A percentile compares a stretch with the other conserved stretches of the same genome.
Conservation (phyloP, 2,888 invertebrate species). For the Agonopterix subpropinquella region DNA sequence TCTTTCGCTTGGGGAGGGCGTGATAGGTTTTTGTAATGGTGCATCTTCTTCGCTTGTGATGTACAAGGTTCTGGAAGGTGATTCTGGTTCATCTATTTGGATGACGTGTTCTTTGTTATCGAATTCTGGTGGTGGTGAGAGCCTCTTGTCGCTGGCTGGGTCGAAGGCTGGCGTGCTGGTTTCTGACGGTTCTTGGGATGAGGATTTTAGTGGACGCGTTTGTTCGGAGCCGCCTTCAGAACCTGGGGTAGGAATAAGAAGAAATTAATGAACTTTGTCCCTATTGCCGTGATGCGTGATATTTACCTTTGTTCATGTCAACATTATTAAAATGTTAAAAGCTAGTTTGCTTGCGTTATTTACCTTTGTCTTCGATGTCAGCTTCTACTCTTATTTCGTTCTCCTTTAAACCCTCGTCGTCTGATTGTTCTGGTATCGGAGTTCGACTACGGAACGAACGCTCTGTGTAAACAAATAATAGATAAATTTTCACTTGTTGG, state of each 20-base stretch:
- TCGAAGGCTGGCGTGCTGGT: conserved; percentile 41
- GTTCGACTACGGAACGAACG: conserved; percentile 69
- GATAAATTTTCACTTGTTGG: no score
- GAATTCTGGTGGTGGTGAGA: conserved; percentile 38
- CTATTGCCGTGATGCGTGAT: no score
- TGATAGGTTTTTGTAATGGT: conserved; percentile 49
- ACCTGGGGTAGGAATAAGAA: conserved; percentile 18
- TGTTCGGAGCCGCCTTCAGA: conserved; percentile 48
- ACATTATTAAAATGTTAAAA: background rate
- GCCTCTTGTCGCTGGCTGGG: conserved; percentile 28
- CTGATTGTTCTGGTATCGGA: conserved; percentile 75
- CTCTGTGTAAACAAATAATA: conserved; percentile 22
- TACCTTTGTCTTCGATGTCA: conserved; percentile 50
- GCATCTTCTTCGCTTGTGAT: conserved; percentile 52
- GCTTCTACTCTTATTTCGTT: conserved; percentile 59
- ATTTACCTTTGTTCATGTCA: background rate
- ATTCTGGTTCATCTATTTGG: conserved; percentile 52
- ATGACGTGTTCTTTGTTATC: conserved; percentile 46
- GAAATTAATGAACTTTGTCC: no score
- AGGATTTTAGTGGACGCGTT: conserved; percentile 43
- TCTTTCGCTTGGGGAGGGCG: conserved; percentile 44
- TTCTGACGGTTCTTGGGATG: conserved; percentile 47
- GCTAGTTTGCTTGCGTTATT: background rate
- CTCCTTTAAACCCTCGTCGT: conserved; percentile 57
- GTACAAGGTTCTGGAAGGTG: conserved; percentile 43